Base-by-base conservation (phyloP, 2,888 invertebrate genomes). In the Parnassius glacialis region DNA sequence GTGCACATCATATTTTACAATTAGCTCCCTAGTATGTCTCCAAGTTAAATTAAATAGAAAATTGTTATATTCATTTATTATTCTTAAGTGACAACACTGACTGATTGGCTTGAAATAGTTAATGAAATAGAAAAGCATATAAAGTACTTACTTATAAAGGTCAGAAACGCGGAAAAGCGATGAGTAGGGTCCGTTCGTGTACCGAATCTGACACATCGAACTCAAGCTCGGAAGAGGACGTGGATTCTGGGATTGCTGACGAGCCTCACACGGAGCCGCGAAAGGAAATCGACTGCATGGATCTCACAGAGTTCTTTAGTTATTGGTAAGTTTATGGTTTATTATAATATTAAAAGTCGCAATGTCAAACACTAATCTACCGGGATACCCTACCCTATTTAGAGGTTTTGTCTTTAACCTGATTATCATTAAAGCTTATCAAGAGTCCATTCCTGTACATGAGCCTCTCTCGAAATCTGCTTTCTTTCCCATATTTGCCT, bases 161-260 rank as follows among this genome's bases (percentile, higher is more conserved):
- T 34, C 5, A 7, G n/a, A 43, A 53, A 13, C 3, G 42, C 50
- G 42, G 42, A 16, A 42, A 42, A 75, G 78, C 70, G 59, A 85
- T 86, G 85, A 84, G 76, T 72, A 75, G 65, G 34, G 68, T 63
- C 61, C 73, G 70, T 20, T 67, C 71, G 9, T 70, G 70, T 51
- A 73, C 79, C 12, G 87, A 87, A n/a, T 75, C 78, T 1, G 85
- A 83, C 1, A 74, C 76, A 42, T 72, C 70, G 41, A 72, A 67
- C 0, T 78, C 80, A 1, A 84, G 84, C 64, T 85, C 84, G 0
- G 90, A 91, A 62, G 90, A 87, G 54, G 90, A 91, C 74, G 72
- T 89, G 9, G 90, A 91, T 62, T 90, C 90, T 0, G 90, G 90
- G 0, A 91, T 91, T 25, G 90, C 78, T 0, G 90, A 91, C 64